Evolutionary conservation across 2,888 invertebrate genomes (phyloP).

Genomic region (Noctua janthe): DNA sequence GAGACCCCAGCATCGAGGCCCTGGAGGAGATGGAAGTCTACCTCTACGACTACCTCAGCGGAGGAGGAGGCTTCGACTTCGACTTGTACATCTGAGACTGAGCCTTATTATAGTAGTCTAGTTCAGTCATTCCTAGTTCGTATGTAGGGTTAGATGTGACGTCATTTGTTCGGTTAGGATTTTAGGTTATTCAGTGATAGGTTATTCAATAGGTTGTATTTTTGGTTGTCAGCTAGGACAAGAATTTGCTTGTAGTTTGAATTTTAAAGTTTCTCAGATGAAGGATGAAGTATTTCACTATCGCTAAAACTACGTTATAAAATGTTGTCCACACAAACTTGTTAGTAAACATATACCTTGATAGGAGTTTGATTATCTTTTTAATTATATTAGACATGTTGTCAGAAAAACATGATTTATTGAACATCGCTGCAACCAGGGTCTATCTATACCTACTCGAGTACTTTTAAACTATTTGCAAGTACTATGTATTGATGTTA

Average conservation of each 20-base stretch:
- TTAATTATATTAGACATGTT: not conserved
- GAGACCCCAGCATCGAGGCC: conserved; percentile 86
- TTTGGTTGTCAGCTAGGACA: not conserved
- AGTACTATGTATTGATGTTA: not conserved
- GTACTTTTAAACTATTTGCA: not conserved
- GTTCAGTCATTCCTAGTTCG: conserved; percentile 60
- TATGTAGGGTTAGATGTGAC: conserved; percentile 30
- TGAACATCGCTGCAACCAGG: not conserved
- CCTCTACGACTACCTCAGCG: conserved; percentile 92
- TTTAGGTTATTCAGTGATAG: not conserved
- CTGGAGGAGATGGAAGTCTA: conserved; percentile 91
- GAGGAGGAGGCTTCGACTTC: conserved; percentile 90
- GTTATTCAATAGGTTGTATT: not conserved
- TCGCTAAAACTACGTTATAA: not conserved
- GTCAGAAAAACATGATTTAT: not conserved
- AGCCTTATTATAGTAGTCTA: conserved; percentile 54
- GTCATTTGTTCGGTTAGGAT: conserved; percentile 22
- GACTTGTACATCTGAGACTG: conserved; percentile 85
- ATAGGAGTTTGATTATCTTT: too few species aligned
- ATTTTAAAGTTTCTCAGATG: not conserved
- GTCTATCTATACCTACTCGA: not conserved
- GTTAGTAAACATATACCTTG: not conserved
- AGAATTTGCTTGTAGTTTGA: not conserved
- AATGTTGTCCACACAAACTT: not conserved
- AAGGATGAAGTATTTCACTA: not conserved